Conservation (phyloP, 2,797 vertebrate species). For the Glyptemys insculpta region DNA sequence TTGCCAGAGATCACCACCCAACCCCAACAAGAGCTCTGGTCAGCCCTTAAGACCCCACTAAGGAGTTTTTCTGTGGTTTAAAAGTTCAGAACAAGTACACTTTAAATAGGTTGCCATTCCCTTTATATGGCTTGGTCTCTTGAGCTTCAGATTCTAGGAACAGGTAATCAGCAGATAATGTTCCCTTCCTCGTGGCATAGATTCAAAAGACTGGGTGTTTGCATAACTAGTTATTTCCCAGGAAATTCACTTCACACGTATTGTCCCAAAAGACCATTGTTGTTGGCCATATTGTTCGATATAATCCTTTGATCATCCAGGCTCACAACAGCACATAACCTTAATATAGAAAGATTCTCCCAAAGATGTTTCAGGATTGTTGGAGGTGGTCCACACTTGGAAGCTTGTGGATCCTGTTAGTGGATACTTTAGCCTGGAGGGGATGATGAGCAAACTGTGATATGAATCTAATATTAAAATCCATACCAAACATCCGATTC, state of each 20-base stretch:
- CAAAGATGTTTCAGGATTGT: background rate
- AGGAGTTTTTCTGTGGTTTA: background rate
- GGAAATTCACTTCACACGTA: background rate
- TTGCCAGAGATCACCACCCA: background rate
- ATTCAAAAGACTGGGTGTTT: background rate
- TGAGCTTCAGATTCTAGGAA: background rate
- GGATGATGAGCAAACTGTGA: background rate
- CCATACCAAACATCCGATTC: background rate
- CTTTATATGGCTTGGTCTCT: background rate
- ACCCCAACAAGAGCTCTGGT: background rate
- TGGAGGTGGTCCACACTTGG: too few species aligned
- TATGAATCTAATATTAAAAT: background rate
- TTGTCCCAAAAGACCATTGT: background rate
- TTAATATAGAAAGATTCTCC: background rate
- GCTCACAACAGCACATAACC: background rate
- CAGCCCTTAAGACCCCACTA: background rate
- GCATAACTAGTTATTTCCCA: background rate
- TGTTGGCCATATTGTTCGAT: background rate
- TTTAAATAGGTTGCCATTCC: background rate
- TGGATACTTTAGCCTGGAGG: background rate
- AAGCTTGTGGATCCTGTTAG: too few species aligned
- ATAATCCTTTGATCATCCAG: background rate
- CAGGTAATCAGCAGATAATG: too few species aligned
- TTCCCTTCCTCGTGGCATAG: background rate
- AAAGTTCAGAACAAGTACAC: background rate